A percentile compares a stretch with the other conserved stretches of the same genome.
Evolutionary conservation across 2,113 vertebrate species (phyloP).

Genomic region (Chaetops frenatus): DNA sequence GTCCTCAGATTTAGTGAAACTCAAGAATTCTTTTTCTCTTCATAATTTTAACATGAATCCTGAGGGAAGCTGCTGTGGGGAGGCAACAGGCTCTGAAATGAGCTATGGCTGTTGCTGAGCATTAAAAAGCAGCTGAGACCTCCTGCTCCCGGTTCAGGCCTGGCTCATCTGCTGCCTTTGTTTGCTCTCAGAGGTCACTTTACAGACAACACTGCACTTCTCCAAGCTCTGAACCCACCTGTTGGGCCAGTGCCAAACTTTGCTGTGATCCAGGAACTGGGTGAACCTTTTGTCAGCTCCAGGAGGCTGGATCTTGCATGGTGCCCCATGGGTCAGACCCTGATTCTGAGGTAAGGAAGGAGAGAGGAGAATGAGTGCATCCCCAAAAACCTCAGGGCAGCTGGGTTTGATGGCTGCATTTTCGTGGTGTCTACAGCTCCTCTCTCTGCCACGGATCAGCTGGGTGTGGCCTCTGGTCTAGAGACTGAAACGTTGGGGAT

Average conservation of each 20-base stretch:
- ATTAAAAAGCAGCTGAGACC: not conserved
- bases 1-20: not conserved
- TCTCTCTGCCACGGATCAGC: not conserved
- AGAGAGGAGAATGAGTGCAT: not conserved
- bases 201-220: not conserved
- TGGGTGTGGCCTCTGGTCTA: not conserved
- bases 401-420: not conserved
- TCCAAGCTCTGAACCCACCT: not conserved
- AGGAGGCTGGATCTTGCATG: not conserved
- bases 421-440: not conserved
- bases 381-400: fast-evolving
- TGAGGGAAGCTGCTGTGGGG: not conserved
- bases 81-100: not conserved
- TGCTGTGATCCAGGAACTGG: not conserved
- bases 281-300: not conserved
- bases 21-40: not conserved
- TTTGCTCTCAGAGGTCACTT: not conserved
- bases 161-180: not conserved
- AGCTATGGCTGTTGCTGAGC: not conserved
- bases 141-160: not conserved
- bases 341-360: not conserved
- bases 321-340: not conserved
- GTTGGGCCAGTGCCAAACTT: not conserved
- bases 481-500: not conserved
- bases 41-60: not conserved